Evolutionary conservation across 2,113 vertebrate species (phyloP).

Genomic region (Saimiri boliviensis): DNA sequence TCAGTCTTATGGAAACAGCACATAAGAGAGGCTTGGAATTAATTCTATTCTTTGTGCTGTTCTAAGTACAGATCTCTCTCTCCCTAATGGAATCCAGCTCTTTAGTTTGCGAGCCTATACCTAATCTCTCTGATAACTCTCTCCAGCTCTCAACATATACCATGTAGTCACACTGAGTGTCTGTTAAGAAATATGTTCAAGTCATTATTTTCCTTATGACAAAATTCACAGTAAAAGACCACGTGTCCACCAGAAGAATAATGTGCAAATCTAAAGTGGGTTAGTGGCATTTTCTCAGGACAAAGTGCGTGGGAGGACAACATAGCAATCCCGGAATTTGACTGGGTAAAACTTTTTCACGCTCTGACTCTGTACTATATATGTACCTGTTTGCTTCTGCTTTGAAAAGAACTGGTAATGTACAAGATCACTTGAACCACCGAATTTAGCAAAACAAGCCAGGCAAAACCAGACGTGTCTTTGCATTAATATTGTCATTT

Average conservation of each 20-base stretch:
- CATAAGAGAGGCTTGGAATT: neutral
- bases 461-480: neutral
- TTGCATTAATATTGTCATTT: conserved; percentile 13
- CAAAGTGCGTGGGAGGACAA: neutral
- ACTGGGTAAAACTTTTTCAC: neutral
- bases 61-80: neutral
- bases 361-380: neutral
- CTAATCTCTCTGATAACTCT: neutral
- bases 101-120: neutral
- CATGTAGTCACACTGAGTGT: neutral
- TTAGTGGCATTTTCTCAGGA: neutral
- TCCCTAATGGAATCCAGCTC: fast-evolving
- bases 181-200: neutral
- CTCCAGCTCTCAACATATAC: neutral
- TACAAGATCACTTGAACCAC: neutral
- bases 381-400: neutral
- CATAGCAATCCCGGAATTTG: neutral
- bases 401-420: neutral
- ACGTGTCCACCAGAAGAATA: neutral
- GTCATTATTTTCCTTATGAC: neutral
- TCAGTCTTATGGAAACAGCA: neutral
- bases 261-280: neutral
- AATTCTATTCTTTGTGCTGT: no score
- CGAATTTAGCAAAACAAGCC: neutral
- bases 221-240: neutral